Conservation (phyloP, 2,113 vertebrate species). For the Limanda limanda region DNA sequence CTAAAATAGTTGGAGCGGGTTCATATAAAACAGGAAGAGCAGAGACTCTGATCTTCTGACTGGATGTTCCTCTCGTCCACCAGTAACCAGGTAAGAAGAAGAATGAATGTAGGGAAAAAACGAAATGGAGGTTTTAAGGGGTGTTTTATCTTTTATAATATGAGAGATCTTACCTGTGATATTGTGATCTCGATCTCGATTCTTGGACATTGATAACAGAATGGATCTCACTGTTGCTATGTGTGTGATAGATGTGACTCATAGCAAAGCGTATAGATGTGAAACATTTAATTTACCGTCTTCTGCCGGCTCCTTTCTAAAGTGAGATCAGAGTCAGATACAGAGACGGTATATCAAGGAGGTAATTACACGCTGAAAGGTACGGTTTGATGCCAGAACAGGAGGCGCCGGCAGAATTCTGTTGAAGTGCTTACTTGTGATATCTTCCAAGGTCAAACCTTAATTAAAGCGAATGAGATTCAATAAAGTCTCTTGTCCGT, state of each 20-base stretch:
- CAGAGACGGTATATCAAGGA: slow-evolving; percentile 38
- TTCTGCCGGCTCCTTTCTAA: slow-evolving; percentile 14
- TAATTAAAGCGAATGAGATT: slow-evolving; percentile 57
- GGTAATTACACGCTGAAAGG: slow-evolving; percentile 64
- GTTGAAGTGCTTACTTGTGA: slow-evolving; percentile 11
- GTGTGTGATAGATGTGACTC: slow-evolving; percentile 5
- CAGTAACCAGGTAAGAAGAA: too few relatives aligned
- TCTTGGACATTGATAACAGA: background rate
- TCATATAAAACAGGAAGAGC: too few relatives aligned
- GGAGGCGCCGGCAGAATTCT: slow-evolving; percentile 14
- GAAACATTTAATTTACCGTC: slow-evolving; percentile 23
- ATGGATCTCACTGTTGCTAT: background rate
- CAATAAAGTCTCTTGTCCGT: background rate
- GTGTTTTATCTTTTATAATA: too few relatives aligned
- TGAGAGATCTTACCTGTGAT: too few relatives aligned
- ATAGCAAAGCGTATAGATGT: background rate
- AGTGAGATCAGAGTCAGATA: slow-evolving; percentile 64
- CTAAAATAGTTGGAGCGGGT: too few relatives aligned
- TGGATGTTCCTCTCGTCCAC: too few relatives aligned
- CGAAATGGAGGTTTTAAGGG: background rate
- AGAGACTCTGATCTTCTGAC: too few relatives aligned
- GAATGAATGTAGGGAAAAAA: too few relatives aligned
- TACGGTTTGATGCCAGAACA: slow-evolving; percentile 29
- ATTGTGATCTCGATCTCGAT: background rate
- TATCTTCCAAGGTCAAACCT: slow-evolving; percentile 67